Evolutionary conservation across 2,113 vertebrate genomes (phyloP).

Genomic region (Scatophagus argus): DNA sequence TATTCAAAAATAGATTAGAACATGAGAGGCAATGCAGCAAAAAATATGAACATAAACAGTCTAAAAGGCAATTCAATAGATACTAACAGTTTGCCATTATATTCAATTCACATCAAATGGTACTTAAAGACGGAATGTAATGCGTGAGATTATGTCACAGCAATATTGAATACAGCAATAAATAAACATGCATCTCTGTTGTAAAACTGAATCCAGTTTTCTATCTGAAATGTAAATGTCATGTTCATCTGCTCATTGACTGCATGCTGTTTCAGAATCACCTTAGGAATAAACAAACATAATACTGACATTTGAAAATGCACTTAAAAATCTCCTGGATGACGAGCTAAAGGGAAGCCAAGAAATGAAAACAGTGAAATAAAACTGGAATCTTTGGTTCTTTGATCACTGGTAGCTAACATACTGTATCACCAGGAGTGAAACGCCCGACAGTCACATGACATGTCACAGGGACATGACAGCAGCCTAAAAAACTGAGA

Average conservation of each 20-base stretch:
- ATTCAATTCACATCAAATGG: conserved; percentile 25
- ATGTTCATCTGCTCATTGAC: conserved; percentile 32
- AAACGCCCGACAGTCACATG: conserved; percentile 15
- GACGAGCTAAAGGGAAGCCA: conserved; percentile 31
- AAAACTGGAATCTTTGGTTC: conserved; percentile 67
- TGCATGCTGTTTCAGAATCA: conserved; percentile 56
- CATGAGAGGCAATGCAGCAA: conserved; percentile 30
- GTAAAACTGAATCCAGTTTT: conserved; percentile 53
- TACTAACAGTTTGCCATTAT: conserved; percentile 1
- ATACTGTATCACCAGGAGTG: conserved; percentile 14
- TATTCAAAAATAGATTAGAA: conserved; percentile 36
- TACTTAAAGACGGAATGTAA: conserved; percentile 32
- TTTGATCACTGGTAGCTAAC: conserved; percentile 40
- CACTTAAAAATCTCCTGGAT: conserved; percentile 15
- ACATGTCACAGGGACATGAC: conserved; percentile 26
- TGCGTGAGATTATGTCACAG: conserved; percentile 46
- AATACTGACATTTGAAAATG: conserved; percentile 38
- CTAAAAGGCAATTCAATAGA: conserved; percentile 37
- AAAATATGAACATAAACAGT: conserved; percentile 34
- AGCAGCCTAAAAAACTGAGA: conserved; percentile 12
- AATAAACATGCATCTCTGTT: conserved; percentile 72
- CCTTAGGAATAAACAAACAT: conserved; percentile 11
- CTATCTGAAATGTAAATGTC: conserved; percentile 30
- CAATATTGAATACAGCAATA: conserved; percentile 62
- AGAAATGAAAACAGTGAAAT: conserved; percentile 31